These are phyloP conservation scores for Masticophis lateralis DNA, from an alignment of 2,797 vertebrate genomes.

Conservation along the genomic window DNA sequence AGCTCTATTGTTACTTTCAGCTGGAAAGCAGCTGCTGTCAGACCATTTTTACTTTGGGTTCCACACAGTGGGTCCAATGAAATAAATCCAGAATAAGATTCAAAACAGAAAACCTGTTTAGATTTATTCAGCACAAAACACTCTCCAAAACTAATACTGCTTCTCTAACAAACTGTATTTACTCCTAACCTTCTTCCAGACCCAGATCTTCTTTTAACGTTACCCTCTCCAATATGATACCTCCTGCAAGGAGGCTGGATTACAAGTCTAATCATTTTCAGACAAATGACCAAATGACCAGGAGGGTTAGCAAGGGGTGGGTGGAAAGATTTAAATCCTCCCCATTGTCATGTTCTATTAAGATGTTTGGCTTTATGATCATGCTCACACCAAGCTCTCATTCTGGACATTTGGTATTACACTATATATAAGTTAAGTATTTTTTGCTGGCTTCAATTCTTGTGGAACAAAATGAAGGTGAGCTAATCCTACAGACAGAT, in stretches of 20 bases:
- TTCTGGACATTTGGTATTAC: background rate
- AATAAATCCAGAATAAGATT: background rate
- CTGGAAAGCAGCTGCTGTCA: slow-evolving; percentile 19
- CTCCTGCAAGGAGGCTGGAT: background rate
- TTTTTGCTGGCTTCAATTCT: background rate
- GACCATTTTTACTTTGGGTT: background rate
- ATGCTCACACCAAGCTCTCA: background rate
- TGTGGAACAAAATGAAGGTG: background rate
- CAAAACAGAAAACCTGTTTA: background rate
- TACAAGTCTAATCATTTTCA: background rate
- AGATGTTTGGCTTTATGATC: background rate
- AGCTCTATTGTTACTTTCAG: slow-evolving; percentile 19
- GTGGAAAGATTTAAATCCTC: background rate
- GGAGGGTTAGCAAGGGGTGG: background rate
- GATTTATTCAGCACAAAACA: background rate
- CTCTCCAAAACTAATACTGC: background rate
- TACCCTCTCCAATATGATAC: background rate
- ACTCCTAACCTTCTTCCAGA: background rate
- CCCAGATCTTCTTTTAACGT: background rate
- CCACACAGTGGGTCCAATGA: background rate
- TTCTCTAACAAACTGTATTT: background rate
- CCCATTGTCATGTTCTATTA: background rate
- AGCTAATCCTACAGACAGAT: background rate
- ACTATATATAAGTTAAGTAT: background rate
- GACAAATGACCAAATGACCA: background rate